Base-by-base conservation (phyloP, 2,113 vertebrate species). In the Mus pahari region DNA sequence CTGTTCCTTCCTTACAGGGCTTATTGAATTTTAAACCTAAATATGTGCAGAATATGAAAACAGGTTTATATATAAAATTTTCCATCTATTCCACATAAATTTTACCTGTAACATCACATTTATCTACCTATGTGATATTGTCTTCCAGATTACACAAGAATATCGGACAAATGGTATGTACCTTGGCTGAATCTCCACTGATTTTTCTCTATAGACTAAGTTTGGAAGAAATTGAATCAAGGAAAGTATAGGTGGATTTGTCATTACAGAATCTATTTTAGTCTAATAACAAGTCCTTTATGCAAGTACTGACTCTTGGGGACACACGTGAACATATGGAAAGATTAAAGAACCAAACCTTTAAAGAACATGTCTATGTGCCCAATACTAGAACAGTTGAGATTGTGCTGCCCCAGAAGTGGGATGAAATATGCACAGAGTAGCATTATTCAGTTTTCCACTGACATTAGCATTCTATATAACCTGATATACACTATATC, bases 11-110 rank as follows among this genome's bases (percentile, higher is more conserved):
- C 3, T 90, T 60, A 16, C 13, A 89, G 82, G 53, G n/a, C 39
- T 86, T 84, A 88, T 70, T 95, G 87, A 83, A 73, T 89, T 97
- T 97, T 93, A 92, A 94, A 92, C 36, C 6, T 90, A 70, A 75
- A 42, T 19, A 91, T 93, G 79, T 79, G 68, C 66, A 89, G 74
- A 7, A 2, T 70, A 78, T 62, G 62, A 88, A 96, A 83, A 73
- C 64, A 96, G 14, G 84, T 83, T 36, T 81, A 33, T 87, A 75
- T 91, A 33, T 10, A 79, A 39, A 89, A 11, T 71, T 96, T 95
- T 84, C 50, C 86, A 48, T 79, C 73, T 87, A 48, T 74, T 90
- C 87, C 75, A 89, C 62, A 91, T 64, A 93, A 82, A 94, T 89
- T 89, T 39, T 33, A 91, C 42, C 55, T 17, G 64, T 45, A 2